Evolutionary conservation across 2,113 vertebrate genomes (phyloP), one percentile per base, ranked within the genome.

Genomic region (Protobothrops mucrosquamatus): DNA sequence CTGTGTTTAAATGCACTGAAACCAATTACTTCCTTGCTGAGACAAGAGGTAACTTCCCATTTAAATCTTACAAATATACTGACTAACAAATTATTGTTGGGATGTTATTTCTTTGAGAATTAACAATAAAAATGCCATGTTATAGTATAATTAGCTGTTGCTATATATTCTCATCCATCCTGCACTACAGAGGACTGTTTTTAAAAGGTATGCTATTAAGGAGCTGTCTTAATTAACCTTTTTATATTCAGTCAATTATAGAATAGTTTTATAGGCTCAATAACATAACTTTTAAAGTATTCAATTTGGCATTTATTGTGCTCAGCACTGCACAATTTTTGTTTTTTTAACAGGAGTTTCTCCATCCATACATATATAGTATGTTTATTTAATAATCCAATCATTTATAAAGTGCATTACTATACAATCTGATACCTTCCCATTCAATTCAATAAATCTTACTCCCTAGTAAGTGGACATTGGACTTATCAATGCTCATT

Each of bases 51-150:
- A 95, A 93, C 97, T 97, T 96, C 95, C 96, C 90, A 96, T 97
- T 97, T 97, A 95, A 95, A 96, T 92, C 94, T 97, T 95, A 95
- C 94, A 90, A 24, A 95, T 92, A 69, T 94, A 96, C 64, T 24
- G 93, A 96, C 95, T 94, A 93, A 88, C 92, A 97, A 96, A 97
- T 97, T 95, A 96, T 93, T 93, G 89, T 95, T 91, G 93, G 94
- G 69, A 81, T 97, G 92, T 96, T 97, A 94, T 94, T 95, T 96
- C 95, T 96, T 95, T 96, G 96, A 96, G 96, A 97, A 97, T 96
- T 96, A 95, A 92, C 95, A 96, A 96, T 97, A 74, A 96, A 96
- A 96, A 96, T 92, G 92, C 90, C 95, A 92, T 54, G 69, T 95
- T 97, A 92, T 93, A 94, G 89, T 89, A 90, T 94, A 96, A 97